phyloP scores from a whole-genome alignment of 2,888 invertebrate genomes.

The Cotesia congregata region DNA sequence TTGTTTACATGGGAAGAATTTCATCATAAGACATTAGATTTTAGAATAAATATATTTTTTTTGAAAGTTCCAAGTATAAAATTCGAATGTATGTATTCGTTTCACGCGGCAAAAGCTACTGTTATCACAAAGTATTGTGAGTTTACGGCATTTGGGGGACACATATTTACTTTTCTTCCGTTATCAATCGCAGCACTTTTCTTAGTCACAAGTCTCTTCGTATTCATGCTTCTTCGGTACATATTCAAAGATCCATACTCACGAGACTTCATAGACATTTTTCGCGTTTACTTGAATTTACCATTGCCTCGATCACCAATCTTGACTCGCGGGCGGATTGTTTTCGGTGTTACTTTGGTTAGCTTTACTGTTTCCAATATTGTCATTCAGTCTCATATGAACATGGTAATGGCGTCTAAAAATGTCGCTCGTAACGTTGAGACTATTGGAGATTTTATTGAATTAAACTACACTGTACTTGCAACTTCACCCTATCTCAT shows the following conservation, averaged over 20 bases:
- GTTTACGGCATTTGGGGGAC: background rate
- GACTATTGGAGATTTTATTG: too few relatives aligned
- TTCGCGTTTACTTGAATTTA: background rate
- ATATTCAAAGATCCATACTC: background rate
- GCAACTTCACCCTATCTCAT: too few relatives aligned
- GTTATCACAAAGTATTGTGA: background rate
- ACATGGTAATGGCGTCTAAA: too few relatives aligned
- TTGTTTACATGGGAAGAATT: too few relatives aligned
- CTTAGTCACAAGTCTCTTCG: background rate
- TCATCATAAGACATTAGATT: too few relatives aligned
- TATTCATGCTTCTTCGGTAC: background rate
- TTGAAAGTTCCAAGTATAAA: too few relatives aligned
- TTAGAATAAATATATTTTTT: too few relatives aligned
- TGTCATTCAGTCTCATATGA: too few relatives aligned
- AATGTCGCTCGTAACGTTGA: too few relatives aligned
- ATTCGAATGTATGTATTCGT: background rate
- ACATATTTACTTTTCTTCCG: background rate
- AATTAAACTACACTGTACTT: too few relatives aligned
- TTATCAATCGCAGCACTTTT: background rate
- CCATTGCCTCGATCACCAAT: background rate
- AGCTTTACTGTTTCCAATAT: too few relatives aligned
- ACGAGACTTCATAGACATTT: background rate
- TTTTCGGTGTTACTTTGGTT: background rate
- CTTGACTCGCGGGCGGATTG: background rate
- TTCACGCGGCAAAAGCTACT: background rate